Base-by-base conservation (phyloP, 2,113 vertebrate species). In the Agelaius phoeniceus region DNA sequence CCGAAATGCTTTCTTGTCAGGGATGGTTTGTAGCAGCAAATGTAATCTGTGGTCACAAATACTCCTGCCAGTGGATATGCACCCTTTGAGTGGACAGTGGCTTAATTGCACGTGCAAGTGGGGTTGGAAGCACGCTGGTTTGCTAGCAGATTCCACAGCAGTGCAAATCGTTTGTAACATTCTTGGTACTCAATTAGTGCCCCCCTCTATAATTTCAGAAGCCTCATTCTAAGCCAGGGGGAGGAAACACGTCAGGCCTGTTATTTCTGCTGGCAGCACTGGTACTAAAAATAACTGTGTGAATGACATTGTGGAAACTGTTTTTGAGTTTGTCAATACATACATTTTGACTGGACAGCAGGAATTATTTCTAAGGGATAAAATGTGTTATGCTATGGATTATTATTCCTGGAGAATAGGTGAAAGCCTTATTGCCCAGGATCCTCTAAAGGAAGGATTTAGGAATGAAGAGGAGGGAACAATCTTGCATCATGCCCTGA, bases 171-270 rank as follows among this genome's bases (percentile, higher is more conserved):
- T 68, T 80, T 19, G 61, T 58, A 55, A 67, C 30, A 17, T 90
- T 92, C 80, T 58, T 88, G 76, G 92, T 67, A 35, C 72, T 80
- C 85, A 63, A 5, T 89, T 89, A 89, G 65, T 44, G 49, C 39
- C 93, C 87, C 59, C 79, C 57, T 81, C 83, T 96, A 51, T 89
- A 59, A 94, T 94, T 96, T 96, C 79, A 86, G 92, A 80, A 93
- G 51, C 55, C 19, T 81, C 33, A 6, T 90, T 86, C 44, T 91
- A 35, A 84, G 21, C 28, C 1, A 1, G 20, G 19, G 39, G 62
- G n/a, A 23, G 28, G 59, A 20, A 63, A 80, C 30, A 61, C 72
- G 92, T 80, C 85, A 88, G 79, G 63, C 39, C 74, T 85, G 52
- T 94, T 94, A 93, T 80, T 96, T 95, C 92, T 95, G 72, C 88